Base-by-base conservation (phyloP, 2,888 invertebrate genomes). In the Syrphus vitripennis region DNA sequence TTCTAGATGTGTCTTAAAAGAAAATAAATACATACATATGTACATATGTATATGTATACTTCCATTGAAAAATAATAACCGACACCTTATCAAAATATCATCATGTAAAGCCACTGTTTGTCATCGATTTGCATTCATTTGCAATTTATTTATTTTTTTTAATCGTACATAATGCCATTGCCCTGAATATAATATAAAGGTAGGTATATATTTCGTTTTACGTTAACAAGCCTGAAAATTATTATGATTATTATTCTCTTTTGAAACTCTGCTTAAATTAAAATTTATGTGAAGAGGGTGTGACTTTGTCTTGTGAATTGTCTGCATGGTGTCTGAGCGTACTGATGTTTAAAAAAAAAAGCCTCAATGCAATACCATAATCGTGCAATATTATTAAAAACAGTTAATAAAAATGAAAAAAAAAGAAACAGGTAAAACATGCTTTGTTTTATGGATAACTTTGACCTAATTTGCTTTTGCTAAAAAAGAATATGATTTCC, bases 391-490 rank as follows among this genome's bases (percentile, higher is more conserved):
- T 31, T 48, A n/a, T 31, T 48, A 19, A 31, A 34, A 34, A 34
- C 67, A 48, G 67, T 50, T 50, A 67, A 67, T 34, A 12, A 21
- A 34, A 55, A 10, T 21, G 4, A 48, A 55, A 55, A n/a, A 42
- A 45, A 40, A 24, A 9, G 12, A 63, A 65, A 45, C 29, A 29
- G 24, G 45, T 53, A 31, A 31, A 31, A 31, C 29, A 57, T 57
- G 31, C 59, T 34, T 59, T 37, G 37, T 21, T 59, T 59, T 16
- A 37, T 14, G 26, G 63, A 74, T 74, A 74, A 74, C 72, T 83
- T 78, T 78, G 83, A 83, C 83, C 78, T 78, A 61, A 63, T 74
- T 83, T 21, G 42, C 72, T 67, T 74, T 83, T 21, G 42, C 72
- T 67, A 31, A 10, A 24, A 14, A 48, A 34, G 69, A 78, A 74